Evolutionary conservation across 1,140 invertebrate genomes (phyloP).

Genomic region (Meloidogyne floridensis): DNA sequence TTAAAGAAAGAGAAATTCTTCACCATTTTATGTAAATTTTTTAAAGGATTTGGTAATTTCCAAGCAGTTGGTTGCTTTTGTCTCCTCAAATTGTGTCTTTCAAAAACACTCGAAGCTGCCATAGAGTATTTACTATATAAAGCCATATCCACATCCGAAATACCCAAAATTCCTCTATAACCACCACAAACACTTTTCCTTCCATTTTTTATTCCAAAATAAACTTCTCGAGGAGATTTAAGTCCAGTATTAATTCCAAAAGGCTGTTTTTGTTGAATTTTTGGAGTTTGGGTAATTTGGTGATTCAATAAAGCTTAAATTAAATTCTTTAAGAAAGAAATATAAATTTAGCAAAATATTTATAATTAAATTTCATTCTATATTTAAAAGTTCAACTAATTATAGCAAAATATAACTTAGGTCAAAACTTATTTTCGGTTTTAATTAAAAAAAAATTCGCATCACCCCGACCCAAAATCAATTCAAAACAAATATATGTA

Average conservation of each 20-base stretch:
- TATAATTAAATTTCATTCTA: no score
- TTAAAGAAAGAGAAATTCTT: background rate
- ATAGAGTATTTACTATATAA: slow-evolving; percentile 36
- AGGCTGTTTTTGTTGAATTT: background rate
- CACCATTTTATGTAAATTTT: slow-evolving; percentile 1
- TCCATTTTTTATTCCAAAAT: slow-evolving; percentile 38
- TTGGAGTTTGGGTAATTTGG: background rate
- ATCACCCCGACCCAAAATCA: no score
- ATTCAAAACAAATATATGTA: no score
- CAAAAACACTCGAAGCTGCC: slow-evolving; percentile 4
- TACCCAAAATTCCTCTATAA: slow-evolving; percentile 14
- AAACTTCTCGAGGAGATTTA: slow-evolving; percentile 48
- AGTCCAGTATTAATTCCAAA: slow-evolving; percentile 44
- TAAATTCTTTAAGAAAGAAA: no score
- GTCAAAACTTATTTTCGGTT: no score
- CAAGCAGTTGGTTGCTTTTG: slow-evolving; percentile 12
- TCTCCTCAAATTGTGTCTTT: slow-evolving; percentile 7
- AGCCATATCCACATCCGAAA: slow-evolving; percentile 25
- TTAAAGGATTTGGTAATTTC: slow-evolving; percentile 18
- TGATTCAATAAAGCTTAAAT: background rate
- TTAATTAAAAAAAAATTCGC: no score
- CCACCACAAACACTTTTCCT: background rate
- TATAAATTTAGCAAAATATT: no score
- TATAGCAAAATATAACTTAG: no score
- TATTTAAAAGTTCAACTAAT: no score